phyloP scores from a whole-genome alignment of 2,888 invertebrate species.

The Nebria brevicollis region DNA sequence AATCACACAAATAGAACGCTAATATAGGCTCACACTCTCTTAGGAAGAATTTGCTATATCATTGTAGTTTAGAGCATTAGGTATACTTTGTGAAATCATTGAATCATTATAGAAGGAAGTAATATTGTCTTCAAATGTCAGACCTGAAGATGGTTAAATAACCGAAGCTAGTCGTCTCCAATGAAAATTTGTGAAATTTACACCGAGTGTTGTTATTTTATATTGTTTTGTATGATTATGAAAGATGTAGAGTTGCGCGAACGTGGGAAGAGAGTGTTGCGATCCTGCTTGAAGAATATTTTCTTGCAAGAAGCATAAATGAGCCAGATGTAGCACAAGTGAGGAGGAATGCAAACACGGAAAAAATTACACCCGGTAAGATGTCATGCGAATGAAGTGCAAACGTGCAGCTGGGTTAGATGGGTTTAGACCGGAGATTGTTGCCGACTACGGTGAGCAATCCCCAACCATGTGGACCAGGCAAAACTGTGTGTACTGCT shows the following conservation, averaged over 20 bases:
- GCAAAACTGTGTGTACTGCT: background rate
- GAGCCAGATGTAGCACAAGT: background rate
- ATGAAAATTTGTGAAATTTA: too few relatives aligned
- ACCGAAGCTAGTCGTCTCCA: too few relatives aligned
- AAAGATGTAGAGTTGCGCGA: background rate
- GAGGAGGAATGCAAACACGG: background rate
- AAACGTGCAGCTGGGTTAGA: slow-evolving; percentile 41
- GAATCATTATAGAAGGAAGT: too few relatives aligned
- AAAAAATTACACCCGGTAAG: background rate
- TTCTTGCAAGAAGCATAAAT: background rate
- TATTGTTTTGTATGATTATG: too few relatives aligned
- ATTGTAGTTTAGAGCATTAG: too few relatives aligned
- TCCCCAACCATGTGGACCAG: background rate
- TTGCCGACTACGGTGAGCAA: slow-evolving; percentile 8
- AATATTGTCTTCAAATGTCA: too few relatives aligned
- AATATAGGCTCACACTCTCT: too few relatives aligned
- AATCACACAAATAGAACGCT: too few relatives aligned
- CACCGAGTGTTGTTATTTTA: too few relatives aligned
- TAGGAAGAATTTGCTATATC: too few relatives aligned
- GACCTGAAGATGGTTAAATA: too few relatives aligned
- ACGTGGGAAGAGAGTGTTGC: slow-evolving; percentile 28
- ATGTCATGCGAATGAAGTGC: slow-evolving; percentile 4
- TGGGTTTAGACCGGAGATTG: slow-evolving; percentile 32
- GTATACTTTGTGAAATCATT: too few relatives aligned
- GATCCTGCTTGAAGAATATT: slow-evolving; percentile 28